A percentile compares a stretch with the other conserved stretches of the same genome.
Conservation (phyloP, 2,113 vertebrate species). For the Chamaea fasciata region DNA sequence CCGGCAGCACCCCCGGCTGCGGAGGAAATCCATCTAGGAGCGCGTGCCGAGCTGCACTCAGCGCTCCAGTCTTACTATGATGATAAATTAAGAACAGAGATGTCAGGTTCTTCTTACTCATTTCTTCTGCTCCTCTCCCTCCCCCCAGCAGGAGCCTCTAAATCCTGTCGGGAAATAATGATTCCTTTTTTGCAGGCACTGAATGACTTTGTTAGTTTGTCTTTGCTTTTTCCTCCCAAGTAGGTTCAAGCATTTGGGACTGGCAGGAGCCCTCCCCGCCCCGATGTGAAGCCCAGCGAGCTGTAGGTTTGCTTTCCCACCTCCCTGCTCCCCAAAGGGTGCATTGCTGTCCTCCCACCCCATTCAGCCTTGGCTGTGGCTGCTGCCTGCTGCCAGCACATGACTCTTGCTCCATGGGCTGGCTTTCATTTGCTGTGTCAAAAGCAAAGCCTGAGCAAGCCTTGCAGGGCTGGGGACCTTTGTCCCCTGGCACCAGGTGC, state of each 20-base stretch:
- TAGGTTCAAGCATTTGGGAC: neutral
- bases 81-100: conserved; percentile 18
- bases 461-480: neutral
- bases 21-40: conserved; percentile 85
- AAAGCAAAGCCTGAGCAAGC: neutral
- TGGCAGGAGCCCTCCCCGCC: neutral
- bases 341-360: neutral
- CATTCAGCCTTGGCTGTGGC: neutral
- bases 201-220: neutral
- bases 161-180: neutral
- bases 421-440: neutral
- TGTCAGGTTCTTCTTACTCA: neutral
- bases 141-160: neutral
- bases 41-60: neutral
- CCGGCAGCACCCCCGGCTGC: conserved; percentile 62
- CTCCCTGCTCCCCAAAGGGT: neutral
- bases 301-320: neutral
- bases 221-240: neutral
- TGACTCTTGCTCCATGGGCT: neutral
- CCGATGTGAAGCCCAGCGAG: neutral
- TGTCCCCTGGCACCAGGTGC: neutral
- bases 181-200: neutral
- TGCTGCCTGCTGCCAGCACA: neutral
- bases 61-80: neutral
- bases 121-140: neutral